phyloP scores from a whole-genome alignment of 2,113 vertebrate species.

The Nansenia antarctica region DNA sequence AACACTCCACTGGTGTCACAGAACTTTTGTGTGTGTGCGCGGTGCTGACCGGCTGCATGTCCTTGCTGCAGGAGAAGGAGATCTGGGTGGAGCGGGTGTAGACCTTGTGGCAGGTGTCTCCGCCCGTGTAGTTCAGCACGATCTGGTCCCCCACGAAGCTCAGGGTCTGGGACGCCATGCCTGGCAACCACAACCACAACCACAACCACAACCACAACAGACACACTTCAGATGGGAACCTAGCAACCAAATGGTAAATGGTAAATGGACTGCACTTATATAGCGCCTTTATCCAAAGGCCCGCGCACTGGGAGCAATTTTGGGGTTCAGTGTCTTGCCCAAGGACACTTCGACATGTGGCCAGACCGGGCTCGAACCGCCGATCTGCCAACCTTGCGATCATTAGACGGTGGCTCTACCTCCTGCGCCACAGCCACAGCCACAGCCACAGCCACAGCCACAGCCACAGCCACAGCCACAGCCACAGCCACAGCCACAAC shows the following conservation, averaged over 20 bases:
- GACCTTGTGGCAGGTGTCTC: conserved; percentile 86
- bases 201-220: not conserved
- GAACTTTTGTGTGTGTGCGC: not conserved
- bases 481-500: not conserved
- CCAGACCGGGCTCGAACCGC: too few relatives aligned
- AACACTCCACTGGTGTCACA: not conserved
- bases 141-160: conserved; percentile 87
- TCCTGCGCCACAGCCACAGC: not conserved
- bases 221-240: too few relatives aligned
- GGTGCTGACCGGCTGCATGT: conserved; percentile 75
- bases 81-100: conserved; percentile 88
- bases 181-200: conserved; percentile 58
- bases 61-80: conserved; percentile 87
- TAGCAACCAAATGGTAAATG: too few relatives aligned
- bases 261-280: too few relatives aligned
- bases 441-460: too few relatives aligned
- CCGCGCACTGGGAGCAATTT: too few relatives aligned
- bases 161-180: conserved; percentile 79
- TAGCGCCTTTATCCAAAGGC: too few relatives aligned
- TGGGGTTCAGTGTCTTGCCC: too few relatives aligned
- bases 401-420: too few relatives aligned
- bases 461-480: not conserved
- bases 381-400: too few relatives aligned
- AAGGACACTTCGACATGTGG: too few relatives aligned
- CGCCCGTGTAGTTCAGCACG: conserved; percentile 89